Evolutionary conservation across 2,797 vertebrate species (phyloP), one percentile per base, ranked within the genome.

Genomic region (Acanthis flammea): DNA sequence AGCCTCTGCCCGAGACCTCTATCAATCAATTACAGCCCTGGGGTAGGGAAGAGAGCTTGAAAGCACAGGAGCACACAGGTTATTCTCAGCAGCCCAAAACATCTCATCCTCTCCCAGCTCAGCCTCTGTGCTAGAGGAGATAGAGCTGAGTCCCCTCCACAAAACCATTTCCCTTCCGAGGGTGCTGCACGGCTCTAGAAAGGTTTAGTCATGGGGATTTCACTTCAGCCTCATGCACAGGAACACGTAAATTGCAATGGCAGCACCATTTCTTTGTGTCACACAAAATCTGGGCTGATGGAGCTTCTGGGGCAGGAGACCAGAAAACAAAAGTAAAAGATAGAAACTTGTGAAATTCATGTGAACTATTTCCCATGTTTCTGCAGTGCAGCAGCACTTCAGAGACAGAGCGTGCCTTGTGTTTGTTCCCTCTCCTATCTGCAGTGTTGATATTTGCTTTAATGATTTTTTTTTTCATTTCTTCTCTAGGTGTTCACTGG

Each of bases 401-500:
- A 72, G 78, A 96, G 88, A 50, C 41, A 63, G 19, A 54, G 28
- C 0, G 0, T 28, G 72, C 27, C 48, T 50, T 80, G 83, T 18
- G 2, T 90, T 92, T 57, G 16, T 67, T 94, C 83, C 62, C 41
- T 65, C 83, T 80, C 19, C 67, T 85, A 30, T 87, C 66, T 82
- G 41, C 76, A 63, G 45, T 27, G 4, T 50, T 77, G 73, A 39
- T 94, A 94, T 90, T 88, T 93, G 48, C 91, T 90, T 92, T 94
- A 92, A 96, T 84, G 88, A 84, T 58, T 60, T 65, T 71, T 71
- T 71, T 91, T 93, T 87, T 67, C 78, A 77, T 93, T 93, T 94
- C 87, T 93, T 86, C 71, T 79, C 72, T 73, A 37, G 23, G 35
- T 47, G 9, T 94, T 96, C 76, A 82, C 42, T 68, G 35, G 75